Conservation (phyloP, 1,140 invertebrate species). For the Drosophila sproati region DNA sequence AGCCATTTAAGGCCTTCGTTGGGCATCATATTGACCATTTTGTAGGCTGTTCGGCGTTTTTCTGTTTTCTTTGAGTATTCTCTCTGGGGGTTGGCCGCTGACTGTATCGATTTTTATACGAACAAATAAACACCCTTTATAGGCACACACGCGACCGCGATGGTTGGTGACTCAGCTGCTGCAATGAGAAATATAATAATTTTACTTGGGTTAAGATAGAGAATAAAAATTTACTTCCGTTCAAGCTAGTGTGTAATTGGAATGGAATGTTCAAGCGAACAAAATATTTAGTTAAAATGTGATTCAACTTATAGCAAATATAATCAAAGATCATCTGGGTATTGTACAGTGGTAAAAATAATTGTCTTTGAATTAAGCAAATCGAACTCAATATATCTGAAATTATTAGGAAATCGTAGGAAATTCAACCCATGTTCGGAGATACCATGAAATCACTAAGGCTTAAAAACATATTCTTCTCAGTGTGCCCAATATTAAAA, state of each 20-base stretch:
- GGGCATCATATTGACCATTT: constrained; percentile 59
- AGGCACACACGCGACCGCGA: constrained; percentile 34
- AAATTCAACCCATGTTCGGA: no score
- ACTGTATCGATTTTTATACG: constrained; percentile 67
- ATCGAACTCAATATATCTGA: no score
- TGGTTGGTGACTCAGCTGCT: constrained; percentile 50
- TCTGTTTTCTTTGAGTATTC: constrained; percentile 8
- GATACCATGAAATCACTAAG: no score
- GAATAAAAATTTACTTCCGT: neutral
- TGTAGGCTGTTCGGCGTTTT: constrained; percentile 22
- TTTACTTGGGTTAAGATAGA: constrained; percentile 1
- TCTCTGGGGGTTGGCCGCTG: constrained; percentile 38
- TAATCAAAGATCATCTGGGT: neutral
- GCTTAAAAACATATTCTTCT: neutral
- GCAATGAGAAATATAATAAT: constrained; percentile 28
- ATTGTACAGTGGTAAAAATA: no score
- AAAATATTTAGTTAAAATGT: neutral
- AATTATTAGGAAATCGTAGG: no score
- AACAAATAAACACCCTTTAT: constrained; percentile 58
- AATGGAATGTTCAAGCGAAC: neutral
- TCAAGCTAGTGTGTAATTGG: neutral
- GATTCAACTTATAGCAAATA: neutral
- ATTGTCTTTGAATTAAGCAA: no score
- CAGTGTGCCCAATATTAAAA: neutral
- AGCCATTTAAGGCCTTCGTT: constrained; percentile 71